These are phyloP conservation scores for Bergia sp. DNA, from an alignment of 92 coral and sea anemone species.

Conservation along the genomic window DNA sequence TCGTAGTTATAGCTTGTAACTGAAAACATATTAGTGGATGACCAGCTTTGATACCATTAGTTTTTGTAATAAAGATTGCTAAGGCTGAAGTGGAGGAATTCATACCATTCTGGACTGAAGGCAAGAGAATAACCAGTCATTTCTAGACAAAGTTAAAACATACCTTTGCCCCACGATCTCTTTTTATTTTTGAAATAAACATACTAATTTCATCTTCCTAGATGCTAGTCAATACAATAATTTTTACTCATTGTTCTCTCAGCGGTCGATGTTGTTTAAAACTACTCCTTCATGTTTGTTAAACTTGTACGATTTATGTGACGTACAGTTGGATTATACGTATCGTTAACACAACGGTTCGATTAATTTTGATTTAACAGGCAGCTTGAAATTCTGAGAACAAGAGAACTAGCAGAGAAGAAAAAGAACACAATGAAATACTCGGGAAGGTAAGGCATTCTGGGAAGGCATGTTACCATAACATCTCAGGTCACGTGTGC, in stretches of 20 bases:
- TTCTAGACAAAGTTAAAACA: not conserved
- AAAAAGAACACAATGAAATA: conserved; percentile 73
- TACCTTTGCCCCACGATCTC: not conserved
- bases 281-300: too few relatives aligned
- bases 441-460: conserved; percentile 77
- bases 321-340: too few relatives aligned
- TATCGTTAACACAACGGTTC: too few relatives aligned
- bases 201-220: too few relatives aligned
- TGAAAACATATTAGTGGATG: not conserved
- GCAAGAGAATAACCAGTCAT: not conserved
- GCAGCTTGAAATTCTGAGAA: conserved; percentile 84
- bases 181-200: too few relatives aligned
- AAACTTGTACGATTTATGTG: too few relatives aligned
- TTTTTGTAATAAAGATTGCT: too few relatives aligned
- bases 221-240: too few relatives aligned
- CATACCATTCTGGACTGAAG: not conserved
- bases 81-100: not conserved
- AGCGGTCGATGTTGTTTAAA: too few relatives aligned
- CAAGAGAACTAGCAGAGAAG: conserved; percentile 88
- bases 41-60: not conserved
- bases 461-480: not conserved
- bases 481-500: not conserved
- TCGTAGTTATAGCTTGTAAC: not conserved
- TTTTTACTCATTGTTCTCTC: too few relatives aligned
- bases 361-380: conserved; percentile 47